Evolutionary conservation across 2,797 vertebrate genomes (phyloP), one percentile per base, ranked within the genome.

Genomic region (Sphenodon punctatus): DNA sequence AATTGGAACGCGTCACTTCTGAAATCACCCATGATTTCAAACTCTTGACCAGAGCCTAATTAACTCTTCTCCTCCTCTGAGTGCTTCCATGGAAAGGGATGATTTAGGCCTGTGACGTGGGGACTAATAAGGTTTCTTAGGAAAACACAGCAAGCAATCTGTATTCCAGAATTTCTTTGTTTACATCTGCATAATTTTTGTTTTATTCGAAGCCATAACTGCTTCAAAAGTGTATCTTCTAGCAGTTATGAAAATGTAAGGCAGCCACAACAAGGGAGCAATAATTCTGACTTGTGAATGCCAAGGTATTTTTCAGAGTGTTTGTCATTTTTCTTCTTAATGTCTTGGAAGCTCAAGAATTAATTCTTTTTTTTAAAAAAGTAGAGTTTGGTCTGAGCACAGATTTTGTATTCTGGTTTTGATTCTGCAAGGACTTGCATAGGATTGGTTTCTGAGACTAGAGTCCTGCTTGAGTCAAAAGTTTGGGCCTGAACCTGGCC

Each of bases 1-100:
- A n/a, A n/a, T n/a, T n/a, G n/a, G n/a, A n/a, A n/a, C n/a, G n/a
- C n/a, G n/a, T n/a, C n/a, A n/a, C n/a, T n/a, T n/a, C n/a, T n/a
- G n/a, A n/a, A n/a, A n/a, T n/a, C n/a, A n/a, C n/a, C n/a, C n/a
- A n/a, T n/a, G n/a, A n/a, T n/a, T n/a, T n/a, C n/a, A n/a, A n/a
- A n/a, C n/a, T n/a, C n/a, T n/a, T n/a, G n/a, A n/a, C n/a, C 78
- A 75, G 78, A 76, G 67, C 0, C 4, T 32, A 64, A 88, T 60
- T 67, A 79, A 80, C 84, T 59, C 80, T 87, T 67, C 53, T 70
- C 73, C 80, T 90, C 86, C 86, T 82, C 61, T 65, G 65, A 61
- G 48, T 42, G 55, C 76, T 88, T 80, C 77, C 70, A 67, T 85
- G 87, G 80, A n/a, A 87, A 85, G 41, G 86, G 76, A 14, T 64